A percentile compares a stretch with the other conserved stretches of the same genome.
Conservation (phyloP, 2,113 vertebrate species). For the Xiphorhynchus elegans region DNA sequence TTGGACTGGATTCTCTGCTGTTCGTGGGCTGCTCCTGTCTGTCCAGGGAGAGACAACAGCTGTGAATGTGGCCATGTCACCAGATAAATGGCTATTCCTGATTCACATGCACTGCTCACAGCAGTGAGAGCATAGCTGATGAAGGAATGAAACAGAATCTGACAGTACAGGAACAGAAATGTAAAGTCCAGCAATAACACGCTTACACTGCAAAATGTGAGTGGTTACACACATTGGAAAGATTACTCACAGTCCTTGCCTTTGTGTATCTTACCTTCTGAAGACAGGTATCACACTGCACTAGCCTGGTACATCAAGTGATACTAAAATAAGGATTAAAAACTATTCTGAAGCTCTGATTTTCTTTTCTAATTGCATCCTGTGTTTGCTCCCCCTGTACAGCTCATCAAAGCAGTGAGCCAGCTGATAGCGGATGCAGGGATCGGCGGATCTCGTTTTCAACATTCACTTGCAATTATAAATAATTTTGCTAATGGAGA, state of each 20-base stretch:
- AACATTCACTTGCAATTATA: slow-evolving; percentile 95
- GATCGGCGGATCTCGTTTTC: slow-evolving; percentile 96
- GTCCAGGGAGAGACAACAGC: background rate
- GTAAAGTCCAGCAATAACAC: background rate
- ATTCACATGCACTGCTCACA: background rate
- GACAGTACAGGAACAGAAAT: background rate
- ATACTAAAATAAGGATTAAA: background rate
- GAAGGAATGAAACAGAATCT: background rate
- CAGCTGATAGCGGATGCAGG: slow-evolving; percentile 96
- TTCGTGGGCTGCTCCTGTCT: background rate
- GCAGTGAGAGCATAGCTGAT: background rate
- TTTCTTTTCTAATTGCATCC: background rate
- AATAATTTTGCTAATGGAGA: slow-evolving; percentile 99
- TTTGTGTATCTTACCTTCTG: background rate
- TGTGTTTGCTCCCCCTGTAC: background rate
- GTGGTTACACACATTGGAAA: background rate
- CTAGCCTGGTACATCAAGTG: background rate
- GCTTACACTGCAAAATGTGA: background rate
- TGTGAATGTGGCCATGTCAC: background rate
- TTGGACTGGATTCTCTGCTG: background rate
- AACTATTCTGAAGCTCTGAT: background rate
- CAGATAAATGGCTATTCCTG: background rate
- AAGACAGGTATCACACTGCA: background rate
- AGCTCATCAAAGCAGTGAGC: slow-evolving; percentile 98
- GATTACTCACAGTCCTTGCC: background rate